Evolutionary conservation across 1,140 invertebrate genomes (phyloP), one percentile per base, ranked within the genome.

Genomic region (Drosophila mojavensis): DNA sequence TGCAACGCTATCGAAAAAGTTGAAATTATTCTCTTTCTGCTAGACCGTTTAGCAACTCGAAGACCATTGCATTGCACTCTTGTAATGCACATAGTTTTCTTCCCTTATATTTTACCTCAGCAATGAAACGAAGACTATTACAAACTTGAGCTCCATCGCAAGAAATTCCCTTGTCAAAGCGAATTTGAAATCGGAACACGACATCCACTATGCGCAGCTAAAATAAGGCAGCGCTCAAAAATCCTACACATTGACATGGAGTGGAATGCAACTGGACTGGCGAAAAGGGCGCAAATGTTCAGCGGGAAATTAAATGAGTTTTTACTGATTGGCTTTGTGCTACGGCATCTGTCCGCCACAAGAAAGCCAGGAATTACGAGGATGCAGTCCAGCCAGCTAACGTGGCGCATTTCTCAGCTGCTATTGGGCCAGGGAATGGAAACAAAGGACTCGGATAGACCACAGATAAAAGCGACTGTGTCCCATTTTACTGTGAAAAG

Each of bases 271-370:
- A 36, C 28, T 36, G 17, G 36, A 56, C 24, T 10, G n/a, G 11
- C 36, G 0, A 33, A 33, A 33, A 33, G 33, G 0, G 33, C 6
- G 33, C 2, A 33, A 33, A 9, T 33, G 33, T 9, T 33, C 7
- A 33, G 11, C 36, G 9, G 6, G 36, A 39, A 39, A 39, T 39
- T 13, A 62, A 56, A 60, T 66, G 45, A 45, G n/a, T 43, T 75
- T 58, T 55, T 59, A 20, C 33, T 55, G 66, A 72, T 65, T 76
- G 61, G 48, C 68, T 66, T 45, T 24, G 61, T 76, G 73, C 71
- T 65, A 59, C 45, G 13, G 54, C 54, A 75, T 58, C 50, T 24
- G 10, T 51, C 30, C 24, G 17, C 4, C 48, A 10, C 47, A 41
- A 41, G 39, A 13, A 10, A 13, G 36, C 36, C 36, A 39, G 30